A percentile compares a stretch with the other conserved stretches of the same genome.
Evolutionary conservation across 2,888 invertebrate species (phyloP).

Genomic region (Apotomis turbidana): DNA sequence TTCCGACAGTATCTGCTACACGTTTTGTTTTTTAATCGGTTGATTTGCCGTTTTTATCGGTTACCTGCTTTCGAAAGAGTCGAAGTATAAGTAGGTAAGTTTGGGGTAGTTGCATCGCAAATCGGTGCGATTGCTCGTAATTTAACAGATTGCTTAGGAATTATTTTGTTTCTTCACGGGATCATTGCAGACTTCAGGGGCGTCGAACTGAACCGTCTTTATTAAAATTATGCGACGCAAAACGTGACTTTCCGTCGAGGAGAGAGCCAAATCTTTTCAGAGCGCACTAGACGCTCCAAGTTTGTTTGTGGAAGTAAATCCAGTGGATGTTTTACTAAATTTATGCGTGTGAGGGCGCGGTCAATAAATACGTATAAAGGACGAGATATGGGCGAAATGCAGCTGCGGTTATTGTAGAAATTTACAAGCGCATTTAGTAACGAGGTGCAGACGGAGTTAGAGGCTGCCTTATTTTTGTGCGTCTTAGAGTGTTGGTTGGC

Average conservation of each 20-base stretch:
- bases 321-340: constrained; percentile 27
- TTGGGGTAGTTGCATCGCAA: constrained; percentile 15
- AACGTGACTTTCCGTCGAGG: constrained; percentile 33
- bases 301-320: constrained; percentile 26
- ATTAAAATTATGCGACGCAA: constrained; percentile 29
- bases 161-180: constrained; percentile 9
- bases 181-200: constrained; percentile 4
- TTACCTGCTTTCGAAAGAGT: constrained; percentile 37
- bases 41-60: constrained; percentile 40
- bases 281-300: constrained; percentile 13
- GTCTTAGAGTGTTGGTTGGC: constrained; percentile 64
- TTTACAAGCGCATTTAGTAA: constrained; percentile 39
- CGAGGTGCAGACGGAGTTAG: constrained; percentile 21
- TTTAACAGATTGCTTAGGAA: constrained; percentile 11
- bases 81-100: constrained; percentile 8
- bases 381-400: constrained; percentile 33
- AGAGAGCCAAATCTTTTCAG: constrained; percentile 27
- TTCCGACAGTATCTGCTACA: constrained; percentile 42
- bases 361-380: constrained; percentile 39
- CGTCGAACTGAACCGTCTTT: constrained; percentile 26
- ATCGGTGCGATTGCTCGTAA: constrained; percentile 9
- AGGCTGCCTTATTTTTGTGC: constrained; percentile 43
- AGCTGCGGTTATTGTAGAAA: constrained; percentile 30
- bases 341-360: constrained; percentile 35
- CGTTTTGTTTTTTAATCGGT: constrained; percentile 42